phyloP scores from a whole-genome alignment of 2,888 invertebrate genomes.

The Embidobia sp. region DNA sequence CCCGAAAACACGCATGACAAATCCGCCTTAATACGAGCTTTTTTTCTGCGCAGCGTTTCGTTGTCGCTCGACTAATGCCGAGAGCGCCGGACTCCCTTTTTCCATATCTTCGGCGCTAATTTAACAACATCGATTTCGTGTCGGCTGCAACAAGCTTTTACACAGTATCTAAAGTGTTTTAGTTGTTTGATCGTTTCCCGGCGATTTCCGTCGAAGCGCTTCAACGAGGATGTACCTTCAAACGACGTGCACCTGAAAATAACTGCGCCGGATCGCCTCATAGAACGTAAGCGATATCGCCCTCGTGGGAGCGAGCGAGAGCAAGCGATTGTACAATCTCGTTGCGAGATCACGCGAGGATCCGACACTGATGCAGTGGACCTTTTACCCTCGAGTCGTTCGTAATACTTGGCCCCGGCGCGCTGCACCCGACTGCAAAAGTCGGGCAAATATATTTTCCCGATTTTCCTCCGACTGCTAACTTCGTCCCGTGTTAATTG shows the following conservation, averaged over 20 bases:
- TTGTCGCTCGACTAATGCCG: neutral
- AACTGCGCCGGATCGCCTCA: conserved; percentile 50
- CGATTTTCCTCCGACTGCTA: conserved; percentile 37
- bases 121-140: conserved; percentile 32
- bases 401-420: conserved; percentile 33
- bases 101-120: conserved; percentile 11
- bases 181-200: conserved; percentile 50
- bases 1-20: conserved; percentile 3
- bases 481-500: conserved; percentile 48
- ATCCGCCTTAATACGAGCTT: neutral
- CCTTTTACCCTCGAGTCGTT: conserved; percentile 50
- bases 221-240: conserved; percentile 40
- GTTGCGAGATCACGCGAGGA: conserved; percentile 49
- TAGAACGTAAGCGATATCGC: conserved; percentile 52
- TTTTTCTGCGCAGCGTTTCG: neutral
- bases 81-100: conserved; percentile 1
- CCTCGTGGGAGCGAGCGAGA: conserved; percentile 40
- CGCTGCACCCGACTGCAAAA: conserved; percentile 34
- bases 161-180: conserved; percentile 51
- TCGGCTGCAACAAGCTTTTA: conserved; percentile 37
- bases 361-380: conserved; percentile 56
- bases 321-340: conserved; percentile 51
- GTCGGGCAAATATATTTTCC: conserved; percentile 52
- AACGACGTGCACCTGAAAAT: conserved; percentile 55
- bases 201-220: conserved; percentile 48